phyloP scores from a whole-genome alignment of 1,140 invertebrate species.

The Platorchestia sp. region DNA sequence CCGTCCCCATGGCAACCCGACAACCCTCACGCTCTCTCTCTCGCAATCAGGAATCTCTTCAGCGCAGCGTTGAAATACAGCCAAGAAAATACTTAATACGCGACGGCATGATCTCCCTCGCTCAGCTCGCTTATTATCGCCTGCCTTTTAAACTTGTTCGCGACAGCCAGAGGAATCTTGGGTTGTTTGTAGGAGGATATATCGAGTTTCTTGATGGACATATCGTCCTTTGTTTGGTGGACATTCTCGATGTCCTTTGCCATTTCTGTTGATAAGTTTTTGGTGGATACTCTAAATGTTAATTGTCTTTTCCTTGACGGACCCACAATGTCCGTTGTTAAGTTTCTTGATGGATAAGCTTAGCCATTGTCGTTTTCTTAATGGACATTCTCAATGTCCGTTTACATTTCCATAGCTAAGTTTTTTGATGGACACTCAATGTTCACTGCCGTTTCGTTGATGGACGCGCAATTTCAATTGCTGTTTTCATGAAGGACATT shows the following conservation, averaged over 20 bases:
- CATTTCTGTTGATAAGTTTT: not conserved
- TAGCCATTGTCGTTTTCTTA: no score
- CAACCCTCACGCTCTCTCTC: not conserved
- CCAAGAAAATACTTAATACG: not conserved
- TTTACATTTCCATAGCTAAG: no score
- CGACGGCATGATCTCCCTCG: not conserved
- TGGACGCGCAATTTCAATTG: no score
- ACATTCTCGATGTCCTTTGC: not conserved
- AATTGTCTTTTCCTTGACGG: no score
- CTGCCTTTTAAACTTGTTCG: not conserved
- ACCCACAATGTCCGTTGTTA: no score
- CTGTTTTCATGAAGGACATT: no score
- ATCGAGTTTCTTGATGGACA: not conserved
- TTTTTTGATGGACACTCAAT: no score
- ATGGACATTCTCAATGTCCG: no score
- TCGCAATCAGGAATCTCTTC: not conserved
- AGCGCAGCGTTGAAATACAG: not conserved
- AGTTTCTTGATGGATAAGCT: no score
- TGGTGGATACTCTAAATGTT: no score
- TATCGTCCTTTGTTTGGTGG: no score
- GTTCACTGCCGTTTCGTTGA: no score
- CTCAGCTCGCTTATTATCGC: not conserved
- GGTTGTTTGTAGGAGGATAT: not conserved
- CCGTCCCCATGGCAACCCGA: conserved; percentile 16
- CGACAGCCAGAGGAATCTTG: not conserved